Evolutionary conservation across 1,140 invertebrate genomes (phyloP).

Genomic region (Bursaphelenchus mucronatus): DNA sequence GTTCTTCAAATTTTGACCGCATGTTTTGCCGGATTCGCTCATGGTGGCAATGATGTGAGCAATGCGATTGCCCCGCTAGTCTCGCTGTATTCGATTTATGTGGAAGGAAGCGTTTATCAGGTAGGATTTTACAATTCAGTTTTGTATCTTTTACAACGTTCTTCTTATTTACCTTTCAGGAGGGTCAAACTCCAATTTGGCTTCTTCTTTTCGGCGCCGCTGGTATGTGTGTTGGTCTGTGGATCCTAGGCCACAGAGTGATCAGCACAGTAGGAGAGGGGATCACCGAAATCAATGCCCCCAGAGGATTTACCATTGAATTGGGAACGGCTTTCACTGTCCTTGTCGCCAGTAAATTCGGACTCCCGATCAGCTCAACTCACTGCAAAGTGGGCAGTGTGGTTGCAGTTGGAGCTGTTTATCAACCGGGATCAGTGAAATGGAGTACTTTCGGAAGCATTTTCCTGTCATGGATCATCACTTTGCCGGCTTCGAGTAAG

Average conservation of each 20-base stretch:
- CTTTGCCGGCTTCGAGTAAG: conserved; percentile 77
- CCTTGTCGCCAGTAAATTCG: conserved; percentile 85
- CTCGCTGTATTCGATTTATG: conserved; percentile 77
- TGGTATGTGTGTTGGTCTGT: conserved; percentile 49
- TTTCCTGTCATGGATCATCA: conserved; percentile 89
- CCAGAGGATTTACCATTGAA: conserved; percentile 80
- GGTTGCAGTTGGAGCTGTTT: conserved; percentile 44
- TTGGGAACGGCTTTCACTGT: conserved; percentile 91
- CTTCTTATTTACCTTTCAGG: conserved; percentile 6
- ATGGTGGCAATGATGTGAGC: conserved; percentile 79
- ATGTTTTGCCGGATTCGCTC: conserved; percentile 48
- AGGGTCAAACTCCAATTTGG: conserved; percentile 37
- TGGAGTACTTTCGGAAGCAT: conserved; percentile 72
- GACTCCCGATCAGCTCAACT: conserved; percentile 90
- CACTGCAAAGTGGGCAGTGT: conserved; percentile 79
- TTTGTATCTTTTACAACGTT: too few species aligned
- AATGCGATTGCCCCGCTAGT: conserved; percentile 94
- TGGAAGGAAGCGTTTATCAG: conserved; percentile 51
- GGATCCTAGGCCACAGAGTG: conserved; percentile 53
- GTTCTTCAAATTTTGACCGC: conserved; percentile 43
- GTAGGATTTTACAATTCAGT: too few species aligned
- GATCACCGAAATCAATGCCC: conserved; percentile 52
- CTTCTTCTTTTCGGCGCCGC: conserved; percentile 41
- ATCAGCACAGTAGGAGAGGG: conserved; percentile 51
- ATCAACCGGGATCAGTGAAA: conserved; percentile 64